phyloP scores from a whole-genome alignment of 2,888 invertebrate species.

The Isotomurus palustris region DNA sequence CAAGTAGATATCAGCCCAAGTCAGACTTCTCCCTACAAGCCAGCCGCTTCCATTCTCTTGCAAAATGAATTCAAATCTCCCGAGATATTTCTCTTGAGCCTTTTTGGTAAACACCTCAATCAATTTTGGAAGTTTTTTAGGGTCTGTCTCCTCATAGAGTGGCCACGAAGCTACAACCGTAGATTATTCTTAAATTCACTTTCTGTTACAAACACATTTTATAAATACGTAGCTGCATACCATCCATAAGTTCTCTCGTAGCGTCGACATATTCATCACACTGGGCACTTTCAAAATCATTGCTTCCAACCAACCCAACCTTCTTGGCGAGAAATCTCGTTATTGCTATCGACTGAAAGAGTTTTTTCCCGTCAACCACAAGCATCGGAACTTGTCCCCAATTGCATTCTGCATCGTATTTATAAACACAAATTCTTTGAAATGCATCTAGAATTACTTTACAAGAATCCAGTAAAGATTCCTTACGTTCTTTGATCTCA shows the following conservation, averaged over 20 bases:
- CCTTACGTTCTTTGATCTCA: conserved; percentile 23
- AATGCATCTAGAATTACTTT: no score
- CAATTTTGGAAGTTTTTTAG: neutral
- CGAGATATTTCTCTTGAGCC: neutral
- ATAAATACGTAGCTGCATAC: conserved; percentile 1
- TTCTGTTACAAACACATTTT: neutral
- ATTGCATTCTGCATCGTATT: conserved; percentile 23
- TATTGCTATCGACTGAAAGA: conserved; percentile 58
- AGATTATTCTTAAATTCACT: no score
- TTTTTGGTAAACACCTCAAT: neutral
- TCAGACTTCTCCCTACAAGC: conserved; percentile 25
- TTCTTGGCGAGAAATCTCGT: conserved; percentile 57
- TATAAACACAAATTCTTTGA: neutral
- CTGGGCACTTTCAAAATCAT: conserved; percentile 50
- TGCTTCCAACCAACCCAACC: conserved; percentile 55
- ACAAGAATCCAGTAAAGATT: no score
- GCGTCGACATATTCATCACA: conserved; percentile 38
- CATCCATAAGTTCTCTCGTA: conserved; percentile 20
- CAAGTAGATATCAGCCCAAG: conserved; percentile 55
- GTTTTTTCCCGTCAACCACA: conserved; percentile 57
- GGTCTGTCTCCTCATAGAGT: neutral
- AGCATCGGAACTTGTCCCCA: conserved; percentile 53
- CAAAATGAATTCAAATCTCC: conserved; percentile 18
- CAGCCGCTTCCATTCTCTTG: conserved; percentile 21
- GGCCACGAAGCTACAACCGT: conserved; percentile 6